These are phyloP conservation scores for Scatophagus argus DNA, from an alignment of 2,113 vertebrate genomes.

Conservation along the genomic window DNA sequence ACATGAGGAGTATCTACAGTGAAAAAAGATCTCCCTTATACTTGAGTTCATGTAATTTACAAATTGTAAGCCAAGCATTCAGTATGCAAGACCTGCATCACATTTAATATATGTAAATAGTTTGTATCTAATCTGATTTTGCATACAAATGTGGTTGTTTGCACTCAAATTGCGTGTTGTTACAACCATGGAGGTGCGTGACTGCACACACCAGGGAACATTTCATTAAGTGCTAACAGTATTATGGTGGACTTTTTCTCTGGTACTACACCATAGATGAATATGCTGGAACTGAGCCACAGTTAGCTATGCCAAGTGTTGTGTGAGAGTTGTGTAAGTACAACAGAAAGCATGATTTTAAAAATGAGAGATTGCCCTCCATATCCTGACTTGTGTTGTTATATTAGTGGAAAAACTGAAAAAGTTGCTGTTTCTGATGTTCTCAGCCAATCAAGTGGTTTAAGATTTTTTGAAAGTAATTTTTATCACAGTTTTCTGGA, in stretches of 20 bases:
- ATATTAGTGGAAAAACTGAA: neutral
- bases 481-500: neutral
- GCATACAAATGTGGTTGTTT: slow-evolving; percentile 22
- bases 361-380: slow-evolving; percentile 10
- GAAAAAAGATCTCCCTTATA: neutral
- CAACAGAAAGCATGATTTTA: neutral
- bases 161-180: neutral
- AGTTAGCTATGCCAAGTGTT: slow-evolving; percentile 30
- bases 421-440: slow-evolving; percentile 2
- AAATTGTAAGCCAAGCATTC: neutral
- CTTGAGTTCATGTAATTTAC: neutral
- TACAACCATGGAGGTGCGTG: slow-evolving; percentile 15
- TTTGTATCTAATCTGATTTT: neutral
- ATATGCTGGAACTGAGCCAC: slow-evolving; percentile 36
- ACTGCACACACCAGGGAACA: slow-evolving; percentile 36
- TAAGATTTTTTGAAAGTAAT: neutral
- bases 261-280: neutral
- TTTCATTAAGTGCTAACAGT: slow-evolving; percentile 29
- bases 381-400: neutral
- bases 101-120: slow-evolving; percentile 14
- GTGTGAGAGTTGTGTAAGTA: slow-evolving; percentile 12
- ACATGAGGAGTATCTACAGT: neutral
- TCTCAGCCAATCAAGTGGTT: slow-evolving; percentile 4
- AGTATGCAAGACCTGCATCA: neutral
- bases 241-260: slow-evolving; percentile 13